These are phyloP conservation scores for Morone saxatilis DNA, from an alignment of 2,113 vertebrate genomes.

Conservation along the genomic window DNA sequence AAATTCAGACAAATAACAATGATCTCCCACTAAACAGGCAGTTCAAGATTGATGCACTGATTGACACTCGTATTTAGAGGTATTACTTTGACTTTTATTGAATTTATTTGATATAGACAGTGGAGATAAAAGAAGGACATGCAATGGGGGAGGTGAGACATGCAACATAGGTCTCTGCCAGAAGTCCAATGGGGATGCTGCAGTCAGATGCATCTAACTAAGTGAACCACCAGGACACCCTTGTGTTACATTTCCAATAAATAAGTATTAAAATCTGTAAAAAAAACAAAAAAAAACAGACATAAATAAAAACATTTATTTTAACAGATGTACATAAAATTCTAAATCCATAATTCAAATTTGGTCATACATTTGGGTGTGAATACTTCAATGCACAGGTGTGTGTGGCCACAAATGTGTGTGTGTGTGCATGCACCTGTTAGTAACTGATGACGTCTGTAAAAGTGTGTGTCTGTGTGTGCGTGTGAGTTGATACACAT, in stretches of 20 bases:
- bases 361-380: neutral
- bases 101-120: neutral
- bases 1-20: neutral
- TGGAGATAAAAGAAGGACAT: neutral
- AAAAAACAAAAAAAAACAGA: neutral
- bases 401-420: neutral
- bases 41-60: neutral
- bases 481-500: neutral
- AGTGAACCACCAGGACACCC: neutral
- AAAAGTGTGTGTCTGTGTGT: neutral
- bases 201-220: neutral
- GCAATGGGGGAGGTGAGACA: too few species aligned
- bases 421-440: neutral
- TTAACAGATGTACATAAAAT: neutral
- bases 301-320: neutral
- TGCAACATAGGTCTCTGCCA: neutral
- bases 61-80: too few species aligned
- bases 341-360: neutral
- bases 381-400: neutral
- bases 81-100: neutral
- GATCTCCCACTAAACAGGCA: neutral
- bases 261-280: neutral
- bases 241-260: neutral
- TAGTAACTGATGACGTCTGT: neutral
- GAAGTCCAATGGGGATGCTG: neutral